Base-by-base conservation (phyloP, 1,140 invertebrate genomes). In the Pollicipes pollicipes region DNA sequence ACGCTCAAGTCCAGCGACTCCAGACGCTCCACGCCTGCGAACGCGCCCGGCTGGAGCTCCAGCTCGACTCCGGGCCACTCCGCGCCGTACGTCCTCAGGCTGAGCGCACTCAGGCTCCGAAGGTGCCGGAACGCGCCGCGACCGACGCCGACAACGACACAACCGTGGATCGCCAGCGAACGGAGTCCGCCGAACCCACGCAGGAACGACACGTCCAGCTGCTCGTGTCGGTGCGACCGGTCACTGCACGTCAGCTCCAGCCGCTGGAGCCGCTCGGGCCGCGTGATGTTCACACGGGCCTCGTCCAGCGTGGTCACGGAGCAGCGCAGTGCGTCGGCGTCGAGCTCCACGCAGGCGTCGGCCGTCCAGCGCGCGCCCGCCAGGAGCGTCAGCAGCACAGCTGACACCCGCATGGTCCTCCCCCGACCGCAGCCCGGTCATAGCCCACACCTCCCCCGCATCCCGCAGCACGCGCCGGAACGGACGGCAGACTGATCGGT, bases 71-170 rank as follows among this genome's bases (percentile, higher is more conserved):
- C 84, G 76, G 0, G 84, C 84, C 58, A 91, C 77, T 76, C 84
- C 58, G 87, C 88, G 78, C 95, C 95, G 79, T 91, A 88, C 21
- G 91, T 93, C 74, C 90, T 85, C 68, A 95, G 84, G 3, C 91
- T 84, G 6, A 92, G 79, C 0, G 80, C 78, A 28, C 78, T 83
- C 75, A 92, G 77, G 1, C 84, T 81, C 17, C 75, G 75, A 16
- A 91, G 75, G 0, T 88, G 86, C 70, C 85, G 80, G 76, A 84
- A 88, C 0, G 90, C 88, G 26, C 89, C 89, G 69, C 89, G 71
- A 2, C 71, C 71, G n/a, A 74, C 68, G 67, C 72, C 70, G 35
- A 70, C 72, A 35, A 75, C 70, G 35, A 74, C 73, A 71, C 75
- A 75, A 67, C 67, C 73, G 45, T 72, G 70, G 66, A 75, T 70